Conservation (phyloP, 2,888 invertebrate genomes). For the Pediacus dermestoides region DNA sequence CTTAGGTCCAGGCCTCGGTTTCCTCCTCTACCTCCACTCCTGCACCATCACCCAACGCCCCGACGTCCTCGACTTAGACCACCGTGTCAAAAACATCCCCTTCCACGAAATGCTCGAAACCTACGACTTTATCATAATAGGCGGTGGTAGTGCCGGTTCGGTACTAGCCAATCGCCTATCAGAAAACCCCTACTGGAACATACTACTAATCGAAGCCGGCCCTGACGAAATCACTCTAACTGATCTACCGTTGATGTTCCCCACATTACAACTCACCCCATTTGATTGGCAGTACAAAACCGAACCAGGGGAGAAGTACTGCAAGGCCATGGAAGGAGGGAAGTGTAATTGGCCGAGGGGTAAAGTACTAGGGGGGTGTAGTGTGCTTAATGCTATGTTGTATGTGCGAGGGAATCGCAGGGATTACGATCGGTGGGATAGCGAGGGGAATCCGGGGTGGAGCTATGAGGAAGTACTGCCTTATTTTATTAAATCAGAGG, state of each 20-base stretch:
- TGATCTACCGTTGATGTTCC: slow-evolving; percentile 70
- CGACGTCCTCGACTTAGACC: slow-evolving; percentile 66
- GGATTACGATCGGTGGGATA: slow-evolving; percentile 83
- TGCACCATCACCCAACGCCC: slow-evolving; percentile 62
- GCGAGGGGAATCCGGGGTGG: slow-evolving; percentile 75
- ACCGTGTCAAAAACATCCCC: slow-evolving; percentile 58
- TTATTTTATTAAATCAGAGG: slow-evolving; percentile 79
- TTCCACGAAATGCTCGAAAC: slow-evolving; percentile 55
- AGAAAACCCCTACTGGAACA: slow-evolving; percentile 67
- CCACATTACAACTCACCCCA: slow-evolving; percentile 66
- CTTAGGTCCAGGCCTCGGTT: slow-evolving; percentile 62
- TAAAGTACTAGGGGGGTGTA: slow-evolving; percentile 75
- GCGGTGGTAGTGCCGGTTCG: slow-evolving; percentile 79
- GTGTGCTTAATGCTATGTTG: slow-evolving; percentile 85
- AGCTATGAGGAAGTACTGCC: slow-evolving; percentile 68
- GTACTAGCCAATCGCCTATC: slow-evolving; percentile 75
- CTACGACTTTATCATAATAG: slow-evolving; percentile 78
- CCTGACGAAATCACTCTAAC: slow-evolving; percentile 56
- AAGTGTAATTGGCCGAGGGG: slow-evolving; percentile 76
- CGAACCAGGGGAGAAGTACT: slow-evolving; percentile 66
- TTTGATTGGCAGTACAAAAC: slow-evolving; percentile 80
- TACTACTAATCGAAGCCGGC: slow-evolving; percentile 75
- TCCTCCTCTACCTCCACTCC: slow-evolving; percentile 62
- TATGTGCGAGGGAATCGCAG: slow-evolving; percentile 78
- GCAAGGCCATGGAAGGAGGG: slow-evolving; percentile 63